Base-by-base conservation (phyloP, 2,113 vertebrate genomes). In the Psilopsiagon aurifrons region DNA sequence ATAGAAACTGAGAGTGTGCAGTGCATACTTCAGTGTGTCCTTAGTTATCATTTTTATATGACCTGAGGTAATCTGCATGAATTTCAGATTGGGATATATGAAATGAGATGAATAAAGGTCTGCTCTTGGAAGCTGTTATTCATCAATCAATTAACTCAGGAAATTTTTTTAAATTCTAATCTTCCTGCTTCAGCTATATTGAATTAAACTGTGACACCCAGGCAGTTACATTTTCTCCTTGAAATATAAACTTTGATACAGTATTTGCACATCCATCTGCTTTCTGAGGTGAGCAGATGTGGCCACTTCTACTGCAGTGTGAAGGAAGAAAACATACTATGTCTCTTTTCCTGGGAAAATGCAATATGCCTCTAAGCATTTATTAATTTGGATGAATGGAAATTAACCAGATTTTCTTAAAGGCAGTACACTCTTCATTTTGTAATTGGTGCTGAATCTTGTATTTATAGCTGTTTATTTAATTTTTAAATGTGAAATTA, bases 121-220 rank as follows among this genome's bases (percentile, higher is more conserved):
- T 95, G n/a, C 73, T 96, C 81, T 86, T 93, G 81, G 92, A 96
- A 95, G 69, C 64, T 95, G 88, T 74, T 93, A 87, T 93, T 96
- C 90, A 95, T 96, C 95, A 95, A 94, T 96, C 86, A 96, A 84
- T 97, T 94, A 97, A 88, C 47, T 68, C 25, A 41, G 73, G 75
- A 90, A 92, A 11, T 24, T 71, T 93, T 39, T 0, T 0, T 11
- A 81, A 88, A 76, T 90, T 90, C 46, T 86, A 79, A 83, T 94
- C 88, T 70, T 94, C 77, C 77, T 95, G 25, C 94, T 89, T 92
- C 75, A 64, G 81, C 78, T 95, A 62, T 92, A 90, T 92, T 90
- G 84, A 93, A 97, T 95, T 97, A 96, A 95, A 90, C 29, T 64
- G 39, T 92, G 95, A 95, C 84, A 92, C 46, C 52, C 41, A 81